Base-by-base conservation (phyloP, 30 jellyfish, hydroid and myxozoan species). In the Phacellophora camtschatica region DNA sequence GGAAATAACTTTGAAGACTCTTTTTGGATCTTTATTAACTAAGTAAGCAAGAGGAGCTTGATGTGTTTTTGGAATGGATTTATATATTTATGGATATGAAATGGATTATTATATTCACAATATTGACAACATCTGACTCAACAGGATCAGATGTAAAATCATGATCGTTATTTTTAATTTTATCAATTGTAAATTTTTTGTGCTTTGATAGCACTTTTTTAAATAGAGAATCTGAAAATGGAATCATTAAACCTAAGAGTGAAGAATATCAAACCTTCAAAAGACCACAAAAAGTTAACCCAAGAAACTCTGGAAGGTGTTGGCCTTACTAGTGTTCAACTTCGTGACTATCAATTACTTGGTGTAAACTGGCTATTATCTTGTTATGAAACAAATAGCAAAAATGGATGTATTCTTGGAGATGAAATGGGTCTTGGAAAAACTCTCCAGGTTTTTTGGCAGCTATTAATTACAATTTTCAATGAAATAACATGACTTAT, bases 351-450 rank as follows among this genome's bases (percentile, higher is more conserved):
- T 71, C 98, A 90, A 59, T 12, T 84, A 5, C 79, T 35, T 79
- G 98, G 98, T 2, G 80, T 90, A 10, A 71, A 84, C 8, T 90
- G 98, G 98, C 59, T 90, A 79, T 30, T 55, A 35, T 15, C 29
- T 4, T 85, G 86, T 19, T 62, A 25, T 27, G 73, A 33, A 28
- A 62, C 70, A n/a, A 28, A 32, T 13, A 78, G 94, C 19, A 80
- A 70, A 39, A 62, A 73, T 31, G 98, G 98, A 31, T 84, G 82
- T 50, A 90, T 90, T 71, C 84, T 90, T 45, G 98, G 98, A 4
- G 98, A 90, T 79, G 98, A 90, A 62, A 90, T 90, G 98, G 98
- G 98, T 11, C 90, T 90, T 42, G 98, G 98, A 10, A 90, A 90
- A 62, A 90, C 98, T 24, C 53, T 90, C 15, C 98, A 90, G 95